A percentile compares a stretch with the other conserved stretches of the same genome.
Conservation (phyloP, 1,140 invertebrate genomes). For the Lasioglossum albipes region DNA sequence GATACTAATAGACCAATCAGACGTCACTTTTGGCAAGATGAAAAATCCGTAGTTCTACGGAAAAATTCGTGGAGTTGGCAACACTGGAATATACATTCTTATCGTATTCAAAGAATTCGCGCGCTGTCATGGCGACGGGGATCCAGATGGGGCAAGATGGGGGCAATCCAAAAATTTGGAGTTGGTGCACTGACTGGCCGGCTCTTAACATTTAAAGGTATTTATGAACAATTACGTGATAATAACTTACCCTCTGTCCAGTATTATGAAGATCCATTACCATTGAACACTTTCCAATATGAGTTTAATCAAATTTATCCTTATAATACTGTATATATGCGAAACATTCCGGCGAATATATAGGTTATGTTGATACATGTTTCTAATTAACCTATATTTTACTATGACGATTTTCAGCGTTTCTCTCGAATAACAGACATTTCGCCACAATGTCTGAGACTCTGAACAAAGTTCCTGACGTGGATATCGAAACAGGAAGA, state of each 20-base stretch:
- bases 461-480: constrained; percentile 83
- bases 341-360: not conserved
- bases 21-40: too few species aligned
- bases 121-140: too few species aligned
- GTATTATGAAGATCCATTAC: not conserved
- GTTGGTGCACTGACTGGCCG: not conserved
- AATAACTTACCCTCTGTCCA: not conserved
- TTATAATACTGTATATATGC: not conserved
- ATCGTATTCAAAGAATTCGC: too few species aligned
- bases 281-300: not conserved
- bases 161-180: constrained; percentile 25
- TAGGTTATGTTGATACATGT: constrained; percentile 33
- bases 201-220: constrained; percentile 31
- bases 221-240: constrained; percentile 11
- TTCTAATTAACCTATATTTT: not conserved
- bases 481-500: constrained; percentile 90
- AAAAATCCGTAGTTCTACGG: too few species aligned
- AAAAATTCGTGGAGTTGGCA: too few species aligned
- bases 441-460: constrained; percentile 68
- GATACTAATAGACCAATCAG: too few species aligned
- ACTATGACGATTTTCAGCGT: constrained; percentile 40
- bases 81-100: too few species aligned
- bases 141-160: too few species aligned
- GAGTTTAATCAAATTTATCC: too few species aligned
- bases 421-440: constrained; percentile 8